Evolutionary conservation across 37 sponge, comb jelly and placozoan genomes (phyloP).

Genomic region (Hormiphora californensis): DNA sequence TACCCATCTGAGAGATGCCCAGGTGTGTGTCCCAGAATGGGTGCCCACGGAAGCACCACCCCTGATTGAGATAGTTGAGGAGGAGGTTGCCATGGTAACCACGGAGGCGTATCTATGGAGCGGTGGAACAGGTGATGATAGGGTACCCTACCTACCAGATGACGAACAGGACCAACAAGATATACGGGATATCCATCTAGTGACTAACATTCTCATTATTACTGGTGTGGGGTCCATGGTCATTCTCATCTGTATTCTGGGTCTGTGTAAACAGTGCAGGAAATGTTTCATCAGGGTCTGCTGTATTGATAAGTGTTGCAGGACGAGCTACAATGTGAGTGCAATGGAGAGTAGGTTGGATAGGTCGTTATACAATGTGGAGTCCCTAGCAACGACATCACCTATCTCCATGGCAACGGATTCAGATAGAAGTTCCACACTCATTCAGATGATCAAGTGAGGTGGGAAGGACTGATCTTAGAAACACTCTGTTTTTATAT

Average conservation of each 20-base stretch:
- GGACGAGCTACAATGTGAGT: background rate
- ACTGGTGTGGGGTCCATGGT: background rate
- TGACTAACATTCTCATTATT: background rate
- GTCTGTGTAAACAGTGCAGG: background rate
- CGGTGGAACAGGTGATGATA: background rate
- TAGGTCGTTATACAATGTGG: background rate
- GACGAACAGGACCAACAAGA: no score
- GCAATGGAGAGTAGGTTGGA: background rate
- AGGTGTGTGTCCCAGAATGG: background rate
- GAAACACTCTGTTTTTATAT: no score
- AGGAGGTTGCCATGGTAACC: background rate
- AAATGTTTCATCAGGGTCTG: background rate
- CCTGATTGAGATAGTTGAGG: background rate
- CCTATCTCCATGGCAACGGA: no score
- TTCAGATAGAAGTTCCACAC: no score
- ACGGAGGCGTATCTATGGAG: background rate
- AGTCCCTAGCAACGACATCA: background rate
- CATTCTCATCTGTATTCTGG: background rate
- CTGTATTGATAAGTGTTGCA: background rate
- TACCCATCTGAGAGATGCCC: background rate
- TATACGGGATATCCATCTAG: background rate
- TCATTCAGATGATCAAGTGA: no score
- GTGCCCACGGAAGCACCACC: background rate
- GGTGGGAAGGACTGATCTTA: no score
- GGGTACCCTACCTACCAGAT: no score